Evolutionary conservation across 2,113 vertebrate species (phyloP).

Genomic region (Solenodon paradoxus): DNA sequence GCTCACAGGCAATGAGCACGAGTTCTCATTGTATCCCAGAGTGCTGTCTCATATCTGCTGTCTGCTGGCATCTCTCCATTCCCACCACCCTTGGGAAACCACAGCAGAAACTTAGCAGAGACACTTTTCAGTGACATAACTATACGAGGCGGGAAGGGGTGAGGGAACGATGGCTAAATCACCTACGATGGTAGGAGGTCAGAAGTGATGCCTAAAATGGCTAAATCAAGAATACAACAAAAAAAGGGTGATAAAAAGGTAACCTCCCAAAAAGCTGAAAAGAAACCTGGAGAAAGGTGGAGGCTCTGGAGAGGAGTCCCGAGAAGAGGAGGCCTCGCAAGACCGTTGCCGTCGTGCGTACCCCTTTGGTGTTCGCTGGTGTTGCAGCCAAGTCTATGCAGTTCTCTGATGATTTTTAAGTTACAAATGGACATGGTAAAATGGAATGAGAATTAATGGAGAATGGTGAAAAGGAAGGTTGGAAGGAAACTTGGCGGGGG

Average conservation of each 20-base stretch:
- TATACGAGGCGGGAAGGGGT: neutral
- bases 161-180: neutral
- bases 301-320: neutral
- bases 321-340: neutral
- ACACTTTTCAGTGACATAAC: neutral
- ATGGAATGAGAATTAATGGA: neutral
- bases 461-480: neutral
- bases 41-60: neutral
- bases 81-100: neutral
- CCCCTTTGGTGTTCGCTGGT: neutral
- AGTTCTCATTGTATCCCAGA: neutral
- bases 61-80: neutral
- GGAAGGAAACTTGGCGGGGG: neutral
- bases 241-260: neutral
- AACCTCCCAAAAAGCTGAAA: neutral
- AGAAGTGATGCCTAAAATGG: neutral
- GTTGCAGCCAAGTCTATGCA: neutral
- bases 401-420: constrained; percentile 2
- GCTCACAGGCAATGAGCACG: neutral
- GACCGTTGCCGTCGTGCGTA: neutral
- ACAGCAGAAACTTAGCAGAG: neutral
- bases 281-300: neutral
- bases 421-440: neutral
- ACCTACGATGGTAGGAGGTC: neutral
- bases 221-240: neutral